Evolutionary conservation across 2,797 vertebrate species (phyloP).

Genomic region (Rhinatrema bivittatum): DNA sequence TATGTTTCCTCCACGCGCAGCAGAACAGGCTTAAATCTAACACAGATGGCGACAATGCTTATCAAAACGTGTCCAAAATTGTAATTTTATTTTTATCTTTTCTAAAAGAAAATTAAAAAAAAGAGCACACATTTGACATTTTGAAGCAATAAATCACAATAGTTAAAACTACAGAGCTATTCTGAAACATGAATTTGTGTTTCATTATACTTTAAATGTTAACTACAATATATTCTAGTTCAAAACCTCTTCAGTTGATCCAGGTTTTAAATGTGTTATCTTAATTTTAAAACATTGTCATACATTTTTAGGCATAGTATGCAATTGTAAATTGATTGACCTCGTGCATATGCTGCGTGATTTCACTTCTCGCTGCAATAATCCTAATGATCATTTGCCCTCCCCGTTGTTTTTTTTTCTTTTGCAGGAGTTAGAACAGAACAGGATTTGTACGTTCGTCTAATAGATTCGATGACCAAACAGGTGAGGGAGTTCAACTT

Average conservation of each 20-base stretch:
- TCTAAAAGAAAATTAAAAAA: too few species aligned
- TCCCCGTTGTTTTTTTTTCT: conserved; percentile 5
- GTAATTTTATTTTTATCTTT: too few species aligned
- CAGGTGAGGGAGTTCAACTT: conserved; percentile 74
- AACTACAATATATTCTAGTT: too few species aligned
- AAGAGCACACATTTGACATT: too few species aligned
- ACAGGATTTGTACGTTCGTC: conserved; percentile 93
- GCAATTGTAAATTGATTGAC: conserved; percentile 8
- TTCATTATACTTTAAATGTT: not conserved
- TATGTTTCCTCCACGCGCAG: conserved; percentile 10
- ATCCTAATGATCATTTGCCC: conserved; percentile 21
- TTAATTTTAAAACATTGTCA: not conserved
- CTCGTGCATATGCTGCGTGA: conserved; percentile 9
- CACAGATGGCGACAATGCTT: too few species aligned
- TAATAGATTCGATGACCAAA: conserved; percentile 98
- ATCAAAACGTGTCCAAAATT: too few species aligned
- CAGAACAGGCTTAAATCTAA: not conserved
- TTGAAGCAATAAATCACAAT: too few species aligned
- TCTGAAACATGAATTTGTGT: too few species aligned
- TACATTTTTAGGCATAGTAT: conserved; percentile 10
- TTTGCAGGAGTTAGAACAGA: conserved; percentile 85
- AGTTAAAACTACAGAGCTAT: too few species aligned
- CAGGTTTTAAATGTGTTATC: too few species aligned
- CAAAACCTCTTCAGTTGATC: too few species aligned
- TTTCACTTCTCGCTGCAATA: not conserved